phyloP scores from a whole-genome alignment of 2,888 invertebrate species.

The Invenusta paracnida region DNA sequence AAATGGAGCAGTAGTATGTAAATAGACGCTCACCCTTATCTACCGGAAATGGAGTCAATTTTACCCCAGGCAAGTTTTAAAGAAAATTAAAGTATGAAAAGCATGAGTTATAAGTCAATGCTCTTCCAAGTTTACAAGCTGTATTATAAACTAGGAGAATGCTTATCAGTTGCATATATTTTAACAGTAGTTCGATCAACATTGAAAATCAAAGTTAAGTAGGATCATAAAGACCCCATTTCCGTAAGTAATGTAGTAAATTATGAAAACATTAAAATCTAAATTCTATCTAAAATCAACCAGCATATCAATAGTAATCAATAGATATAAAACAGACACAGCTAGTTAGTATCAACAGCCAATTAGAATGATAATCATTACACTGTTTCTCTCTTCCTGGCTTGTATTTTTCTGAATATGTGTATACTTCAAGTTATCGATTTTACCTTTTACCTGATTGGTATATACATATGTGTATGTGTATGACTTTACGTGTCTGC shows the following conservation, averaged over 20 bases:
- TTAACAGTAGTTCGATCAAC: not conserved
- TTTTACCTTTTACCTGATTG: not conserved
- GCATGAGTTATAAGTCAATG: conserved; percentile 15
- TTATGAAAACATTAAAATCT: not conserved
- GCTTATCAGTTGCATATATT: not conserved
- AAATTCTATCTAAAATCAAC: not conserved
- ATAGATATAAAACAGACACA: not conserved
- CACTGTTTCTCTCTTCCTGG: not conserved
- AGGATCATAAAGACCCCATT: not conserved
- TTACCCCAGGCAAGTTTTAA: not conserved
- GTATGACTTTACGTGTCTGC: not conserved
- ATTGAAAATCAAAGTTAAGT: not conserved
- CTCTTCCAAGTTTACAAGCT: not conserved
- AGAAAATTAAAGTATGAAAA: conserved; percentile 15
- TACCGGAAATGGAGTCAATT: not conserved
- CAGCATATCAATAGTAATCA: not conserved
- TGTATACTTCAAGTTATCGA: not conserved
- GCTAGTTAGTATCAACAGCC: not conserved
- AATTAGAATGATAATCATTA: not conserved
- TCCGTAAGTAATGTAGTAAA: not conserved
- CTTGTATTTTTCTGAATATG: not conserved
- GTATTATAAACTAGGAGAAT: not conserved
- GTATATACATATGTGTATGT: not conserved
- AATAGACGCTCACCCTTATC: conserved; percentile 18
- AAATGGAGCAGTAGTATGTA: too few relatives aligned